Base-by-base conservation (phyloP, 1,140 invertebrate genomes). In the Dendrolimus punctatus region DNA sequence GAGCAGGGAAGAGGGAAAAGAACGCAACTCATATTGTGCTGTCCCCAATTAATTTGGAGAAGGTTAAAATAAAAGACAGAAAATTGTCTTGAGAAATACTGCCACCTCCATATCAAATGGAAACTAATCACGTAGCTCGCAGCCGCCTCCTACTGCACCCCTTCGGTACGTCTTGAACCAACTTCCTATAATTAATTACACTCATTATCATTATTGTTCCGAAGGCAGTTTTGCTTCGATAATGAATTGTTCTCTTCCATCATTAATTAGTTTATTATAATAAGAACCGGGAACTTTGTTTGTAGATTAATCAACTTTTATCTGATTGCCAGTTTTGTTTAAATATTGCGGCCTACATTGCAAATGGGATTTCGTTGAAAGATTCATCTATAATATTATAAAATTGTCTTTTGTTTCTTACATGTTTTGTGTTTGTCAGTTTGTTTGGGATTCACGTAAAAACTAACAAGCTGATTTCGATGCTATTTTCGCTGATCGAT, bases 201-300 rank as follows among this genome's bases (percentile, higher is more conserved):
- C 80, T 84, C 80, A 86, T 86, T 86, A 86, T 86, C 80, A 86
- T 86, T 86, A 86, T 86, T 86, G 83, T 86, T 86, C 74, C 68
- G 79, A 86, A 86, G 83, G 80, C 83, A 86, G 80, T 86, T 84
- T 82, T 81, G 83, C 79, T 76, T 78, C 80, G 80, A 84, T 86
- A 86, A 86, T 86, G 83, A 86, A 86, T 86, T 81, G 83, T 84
- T 81, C 78, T 68, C 67, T 64, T 76, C 79, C 73, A 80, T 84
- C 80, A 86, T 86, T 84, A 86, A 86, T 86, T 81, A 86, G 80
- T 84, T 84, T 86, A 86, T 84, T 86, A 86, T 86, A 86, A 86
- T 86, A 86, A 84, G 80, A 75, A 41, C 73, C 66, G 67, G 69
- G 68, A 82, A 83, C 78, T 79, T 74, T 73, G 66, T 48, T 75